A percentile compares a stretch with the other conserved stretches of the same genome.
These are phyloP conservation scores for Argyra leucocephala DNA, from an alignment of 2,888 invertebrate species.

Conservation along the genomic window DNA sequence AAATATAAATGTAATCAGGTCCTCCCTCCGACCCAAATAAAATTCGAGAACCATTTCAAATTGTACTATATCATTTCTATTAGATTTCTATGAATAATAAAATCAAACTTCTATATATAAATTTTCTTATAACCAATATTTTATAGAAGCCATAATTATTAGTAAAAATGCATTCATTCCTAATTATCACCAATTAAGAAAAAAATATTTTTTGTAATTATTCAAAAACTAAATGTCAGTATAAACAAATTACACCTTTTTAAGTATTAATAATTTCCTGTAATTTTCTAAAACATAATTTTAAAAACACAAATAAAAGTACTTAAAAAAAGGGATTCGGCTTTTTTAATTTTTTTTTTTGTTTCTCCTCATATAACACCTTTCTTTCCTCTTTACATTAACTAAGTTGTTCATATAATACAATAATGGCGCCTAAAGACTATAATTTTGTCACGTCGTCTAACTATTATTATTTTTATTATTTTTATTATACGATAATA, in stretches of 20 bases:
- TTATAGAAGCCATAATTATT: no score
- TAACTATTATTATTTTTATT: neutral
- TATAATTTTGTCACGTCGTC: constrained; percentile 9
- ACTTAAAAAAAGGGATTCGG: neutral
- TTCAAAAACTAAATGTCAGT: neutral
- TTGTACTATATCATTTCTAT: no score
- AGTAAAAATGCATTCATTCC: no score
- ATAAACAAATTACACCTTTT: constrained; percentile 6
- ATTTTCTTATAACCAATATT: no score
- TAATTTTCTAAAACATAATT: neutral
- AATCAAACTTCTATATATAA: no score
- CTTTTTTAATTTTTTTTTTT: neutral
- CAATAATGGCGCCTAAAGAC: constrained; percentile 7
- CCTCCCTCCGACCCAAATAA: no score
- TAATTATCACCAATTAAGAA: no score
- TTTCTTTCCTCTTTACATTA: no score
- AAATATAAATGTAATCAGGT: no score
- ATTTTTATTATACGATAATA: no score
- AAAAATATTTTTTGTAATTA: neutral
- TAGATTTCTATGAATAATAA: no score
- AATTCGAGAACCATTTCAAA: no score
- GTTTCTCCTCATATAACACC: neutral
- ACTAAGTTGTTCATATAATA: neutral
- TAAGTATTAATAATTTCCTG: constrained; percentile 1
- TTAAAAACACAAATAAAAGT: neutral